A percentile compares a stretch with the other conserved stretches of the same genome.
Evolutionary conservation across 1,140 invertebrate genomes (phyloP).

Genomic region (Thalassaphorura encarpata): DNA sequence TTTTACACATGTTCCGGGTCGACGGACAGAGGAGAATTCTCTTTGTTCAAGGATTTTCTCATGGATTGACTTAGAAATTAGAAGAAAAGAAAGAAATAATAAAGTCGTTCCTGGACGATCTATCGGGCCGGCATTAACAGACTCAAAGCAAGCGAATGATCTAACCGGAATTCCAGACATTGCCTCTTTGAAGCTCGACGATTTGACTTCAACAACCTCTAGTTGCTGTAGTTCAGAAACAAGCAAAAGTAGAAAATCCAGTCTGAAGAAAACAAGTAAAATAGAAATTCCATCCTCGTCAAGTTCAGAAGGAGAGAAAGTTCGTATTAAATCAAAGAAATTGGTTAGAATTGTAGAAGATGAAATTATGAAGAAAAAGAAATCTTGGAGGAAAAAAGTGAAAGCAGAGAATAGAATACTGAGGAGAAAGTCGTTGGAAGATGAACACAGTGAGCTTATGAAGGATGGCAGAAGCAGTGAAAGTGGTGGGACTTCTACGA

Average conservation of each 20-base stretch:
- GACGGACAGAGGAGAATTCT: conserved; percentile 3
- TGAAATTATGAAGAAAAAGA: neutral
- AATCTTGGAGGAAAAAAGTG: neutral
- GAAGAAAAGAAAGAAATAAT: conserved; percentile 7
- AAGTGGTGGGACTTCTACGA: too few relatives aligned
- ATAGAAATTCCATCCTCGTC: too few relatives aligned
- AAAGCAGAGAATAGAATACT: too few relatives aligned
- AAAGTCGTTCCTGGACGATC: neutral
- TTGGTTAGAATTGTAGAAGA: neutral
- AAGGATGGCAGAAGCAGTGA: too few relatives aligned
- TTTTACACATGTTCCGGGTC: neutral
- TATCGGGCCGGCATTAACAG: neutral
- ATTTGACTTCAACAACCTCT: neutral
- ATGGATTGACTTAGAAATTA: conserved; percentile 28
- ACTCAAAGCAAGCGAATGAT: too few relatives aligned
- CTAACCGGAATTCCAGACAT: neutral
- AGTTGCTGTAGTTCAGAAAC: neutral
- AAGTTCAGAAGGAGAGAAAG: neutral
- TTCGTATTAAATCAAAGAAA: neutral
- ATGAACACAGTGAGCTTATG: neutral
- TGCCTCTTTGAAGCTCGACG: neutral
- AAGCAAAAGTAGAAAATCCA: neutral
- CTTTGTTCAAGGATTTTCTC: conserved; percentile 27
- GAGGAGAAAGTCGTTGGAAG: too few relatives aligned
- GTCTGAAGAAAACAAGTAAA: too few relatives aligned